Evolutionary conservation across 1,140 invertebrate species (phyloP).

Genomic region (Drosophila bocqueti): DNA sequence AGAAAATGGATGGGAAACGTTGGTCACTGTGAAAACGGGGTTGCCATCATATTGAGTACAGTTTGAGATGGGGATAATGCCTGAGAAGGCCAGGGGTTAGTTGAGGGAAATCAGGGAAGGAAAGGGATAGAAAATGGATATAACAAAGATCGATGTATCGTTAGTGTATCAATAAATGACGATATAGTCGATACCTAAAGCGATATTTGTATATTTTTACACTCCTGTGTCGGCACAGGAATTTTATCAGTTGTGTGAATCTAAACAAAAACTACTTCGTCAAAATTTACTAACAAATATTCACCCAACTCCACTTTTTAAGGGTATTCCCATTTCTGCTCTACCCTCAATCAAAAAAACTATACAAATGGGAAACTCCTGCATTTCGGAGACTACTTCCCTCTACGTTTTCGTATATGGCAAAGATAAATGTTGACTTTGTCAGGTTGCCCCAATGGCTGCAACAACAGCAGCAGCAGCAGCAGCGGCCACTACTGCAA

Average conservation of each 20-base stretch:
- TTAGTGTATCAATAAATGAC: neutral
- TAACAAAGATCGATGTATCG: neutral
- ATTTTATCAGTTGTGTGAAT: neutral
- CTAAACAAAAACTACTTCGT: neutral
- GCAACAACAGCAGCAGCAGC: slow-evolving; percentile 14
- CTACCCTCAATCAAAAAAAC: neutral
- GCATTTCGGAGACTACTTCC: slow-evolving; percentile 36
- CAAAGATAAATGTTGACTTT: slow-evolving; percentile 81
- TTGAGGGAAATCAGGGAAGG: neutral
- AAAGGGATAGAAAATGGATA: neutral
- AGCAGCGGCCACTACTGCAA: slow-evolving; percentile 21
- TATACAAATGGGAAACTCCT: neutral
- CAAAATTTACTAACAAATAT: neutral
- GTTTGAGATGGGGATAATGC: neutral
- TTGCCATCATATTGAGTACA: slow-evolving; percentile 1
- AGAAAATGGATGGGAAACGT: slow-evolving; percentile 19
- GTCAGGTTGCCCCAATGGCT: slow-evolving; percentile 63
- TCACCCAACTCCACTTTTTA: neutral
- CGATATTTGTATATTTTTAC: no score
- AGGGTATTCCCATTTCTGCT: slow-evolving; percentile 25
- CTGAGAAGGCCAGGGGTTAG: neutral
- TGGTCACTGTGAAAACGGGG: slow-evolving; percentile 20
- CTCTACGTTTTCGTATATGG: slow-evolving; percentile 58
- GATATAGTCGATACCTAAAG: neutral
- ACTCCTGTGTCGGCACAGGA: no score